Evolutionary conservation across 1,140 invertebrate species (phyloP).

Genomic region (Amyelois transitella): DNA sequence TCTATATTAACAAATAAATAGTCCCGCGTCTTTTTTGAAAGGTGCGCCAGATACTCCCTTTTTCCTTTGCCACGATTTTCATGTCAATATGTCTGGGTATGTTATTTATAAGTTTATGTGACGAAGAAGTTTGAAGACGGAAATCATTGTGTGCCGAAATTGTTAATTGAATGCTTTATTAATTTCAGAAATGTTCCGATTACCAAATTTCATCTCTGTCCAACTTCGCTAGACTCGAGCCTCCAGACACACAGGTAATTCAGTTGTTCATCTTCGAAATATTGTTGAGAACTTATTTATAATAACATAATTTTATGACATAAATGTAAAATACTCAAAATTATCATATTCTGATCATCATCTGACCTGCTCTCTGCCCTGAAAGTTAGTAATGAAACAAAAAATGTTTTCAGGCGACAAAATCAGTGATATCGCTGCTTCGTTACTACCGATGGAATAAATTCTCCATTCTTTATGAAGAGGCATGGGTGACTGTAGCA

Average conservation of each 20-base stretch:
- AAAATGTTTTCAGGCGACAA: conserved; percentile 83
- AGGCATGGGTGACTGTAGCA: conserved; percentile 85
- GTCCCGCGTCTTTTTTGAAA: no score
- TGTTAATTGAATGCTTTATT: neutral
- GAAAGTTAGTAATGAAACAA: neutral
- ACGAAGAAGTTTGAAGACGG: no score
- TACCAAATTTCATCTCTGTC: conserved; percentile 89
- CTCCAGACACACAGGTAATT: conserved; percentile 90
- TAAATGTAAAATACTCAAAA: no score
- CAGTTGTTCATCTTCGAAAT: neutral
- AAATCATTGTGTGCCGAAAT: no score
- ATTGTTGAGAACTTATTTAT: neutral
- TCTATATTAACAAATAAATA: no score
- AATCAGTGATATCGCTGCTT: conserved; percentile 92
- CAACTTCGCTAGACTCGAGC: conserved; percentile 95
- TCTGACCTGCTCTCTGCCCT: no score
- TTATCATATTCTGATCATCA: no score
- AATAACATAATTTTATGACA: no score
- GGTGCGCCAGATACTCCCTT: no score
- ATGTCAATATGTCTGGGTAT: no score
- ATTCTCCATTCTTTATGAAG: conserved; percentile 94
- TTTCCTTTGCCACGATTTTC: no score
- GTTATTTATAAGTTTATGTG: no score
- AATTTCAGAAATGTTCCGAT: conserved; percentile 94
- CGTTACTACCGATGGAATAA: conserved; percentile 94